Conservation (phyloP, 2,888 invertebrate genomes). For the Leucophenga montana region DNA sequence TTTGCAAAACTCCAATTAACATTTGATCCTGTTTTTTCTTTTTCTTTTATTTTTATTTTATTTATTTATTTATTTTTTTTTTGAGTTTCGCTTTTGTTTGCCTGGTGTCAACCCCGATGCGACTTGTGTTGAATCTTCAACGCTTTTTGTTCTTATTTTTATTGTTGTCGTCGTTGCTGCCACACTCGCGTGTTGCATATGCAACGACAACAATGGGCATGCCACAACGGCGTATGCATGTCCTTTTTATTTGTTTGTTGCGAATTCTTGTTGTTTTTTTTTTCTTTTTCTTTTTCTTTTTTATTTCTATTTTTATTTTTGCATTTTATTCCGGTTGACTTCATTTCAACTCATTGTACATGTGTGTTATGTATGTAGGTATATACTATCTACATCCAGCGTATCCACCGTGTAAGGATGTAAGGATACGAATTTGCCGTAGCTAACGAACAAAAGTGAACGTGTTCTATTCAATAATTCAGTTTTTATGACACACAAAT, state of each 20-base stretch:
- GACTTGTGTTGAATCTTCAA: neutral
- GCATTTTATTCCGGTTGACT: conserved; percentile 53
- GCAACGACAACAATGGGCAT: conserved; percentile 26
- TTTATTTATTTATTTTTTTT: no score
- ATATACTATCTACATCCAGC: neutral
- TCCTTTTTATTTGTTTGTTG: conserved; percentile 34
- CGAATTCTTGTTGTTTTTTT: conserved; percentile 47
- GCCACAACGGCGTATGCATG: neutral
- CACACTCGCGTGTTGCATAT: conserved; percentile 8
- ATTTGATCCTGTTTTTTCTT: conserved; percentile 56
- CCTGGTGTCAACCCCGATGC: neutral
- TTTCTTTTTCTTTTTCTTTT: conserved; percentile 33
- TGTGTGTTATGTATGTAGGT: no score
- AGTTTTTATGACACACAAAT: conserved; percentile 59
- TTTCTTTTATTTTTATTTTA: no score
- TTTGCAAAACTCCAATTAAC: conserved; percentile 59
- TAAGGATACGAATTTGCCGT: conserved; percentile 44
- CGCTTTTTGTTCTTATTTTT: neutral
- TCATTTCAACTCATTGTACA: conserved; percentile 44
- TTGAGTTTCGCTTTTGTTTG: conserved; percentile 11
- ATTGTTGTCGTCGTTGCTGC: conserved; percentile 8
- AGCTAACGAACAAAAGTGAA: conserved; percentile 56
- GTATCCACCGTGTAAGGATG: neutral
- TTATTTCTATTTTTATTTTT: conserved; percentile 37
- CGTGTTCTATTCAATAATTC: conserved; percentile 67